Conservation (phyloP, 2,888 invertebrate genomes). For the Hipparchia sbordonii region DNA sequence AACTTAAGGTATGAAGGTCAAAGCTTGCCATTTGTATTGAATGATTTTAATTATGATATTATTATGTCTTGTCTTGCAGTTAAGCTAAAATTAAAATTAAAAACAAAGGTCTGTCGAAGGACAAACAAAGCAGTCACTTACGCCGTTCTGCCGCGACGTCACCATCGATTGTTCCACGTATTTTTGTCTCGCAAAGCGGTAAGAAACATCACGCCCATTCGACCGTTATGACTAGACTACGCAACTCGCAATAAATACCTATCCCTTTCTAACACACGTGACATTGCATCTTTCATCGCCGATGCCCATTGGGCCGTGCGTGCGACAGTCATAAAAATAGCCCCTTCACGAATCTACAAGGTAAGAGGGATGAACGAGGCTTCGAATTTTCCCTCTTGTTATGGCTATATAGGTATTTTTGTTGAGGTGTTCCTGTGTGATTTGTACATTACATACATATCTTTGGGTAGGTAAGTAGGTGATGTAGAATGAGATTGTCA, state of each 20-base stretch:
- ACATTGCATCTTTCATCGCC: conserved; percentile 66
- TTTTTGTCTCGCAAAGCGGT: conserved; percentile 81
- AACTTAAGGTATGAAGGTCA: too few species aligned
- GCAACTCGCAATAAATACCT: conserved; percentile 74
- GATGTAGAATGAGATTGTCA: too few species aligned
- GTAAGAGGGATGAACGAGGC: conserved; percentile 55
- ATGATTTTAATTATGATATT: too few species aligned
- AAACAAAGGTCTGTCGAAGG: neutral
- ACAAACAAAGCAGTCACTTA: conserved; percentile 51
- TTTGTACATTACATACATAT: neutral
- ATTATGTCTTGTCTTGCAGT: too few species aligned
- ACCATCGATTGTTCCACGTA: conserved; percentile 80
- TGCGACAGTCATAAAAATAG: conserved; percentile 83
- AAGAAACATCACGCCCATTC: conserved; percentile 84
- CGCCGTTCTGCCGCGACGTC: conserved; percentile 59
- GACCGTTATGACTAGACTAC: conserved; percentile 81
- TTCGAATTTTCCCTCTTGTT: conserved; percentile 79
- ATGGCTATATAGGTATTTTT: conserved; percentile 53
- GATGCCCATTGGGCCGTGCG: conserved; percentile 81
- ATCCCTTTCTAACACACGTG: conserved; percentile 75
- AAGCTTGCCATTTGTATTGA: too few species aligned
- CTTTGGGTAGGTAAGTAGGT: too few species aligned
- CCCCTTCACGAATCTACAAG: conserved; percentile 81
- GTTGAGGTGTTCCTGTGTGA: conserved; percentile 56
- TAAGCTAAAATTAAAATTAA: neutral